Percentiles rank a stretch among this genome's conserved stretches.
These are phyloP conservation scores for Microcebus lehilahytsara DNA, from an alignment of 2,113 vertebrate species.

Conservation along the genomic window DNA sequence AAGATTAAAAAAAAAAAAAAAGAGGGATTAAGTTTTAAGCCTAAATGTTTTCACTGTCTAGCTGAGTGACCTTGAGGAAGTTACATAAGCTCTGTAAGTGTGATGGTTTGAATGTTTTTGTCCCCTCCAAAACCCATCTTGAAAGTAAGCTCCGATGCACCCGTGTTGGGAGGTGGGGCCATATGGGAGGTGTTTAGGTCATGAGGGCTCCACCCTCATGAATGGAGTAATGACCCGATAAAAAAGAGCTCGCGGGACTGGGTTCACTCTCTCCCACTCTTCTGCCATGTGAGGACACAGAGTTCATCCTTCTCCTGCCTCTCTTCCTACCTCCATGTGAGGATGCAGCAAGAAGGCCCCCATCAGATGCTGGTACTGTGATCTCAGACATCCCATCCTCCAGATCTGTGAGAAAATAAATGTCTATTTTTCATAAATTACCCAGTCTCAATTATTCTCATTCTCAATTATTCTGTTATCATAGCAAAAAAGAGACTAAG, in stretches of 20 bases:
- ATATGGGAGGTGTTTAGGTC: background rate
- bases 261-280: background rate
- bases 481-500: background rate
- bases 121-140: background rate
- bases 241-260: rapidly evolving
- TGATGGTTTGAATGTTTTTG: background rate
- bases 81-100: background rate
- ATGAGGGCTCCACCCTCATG: background rate
- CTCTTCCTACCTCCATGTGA: background rate
- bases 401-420: background rate
- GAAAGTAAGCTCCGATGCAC: background rate
- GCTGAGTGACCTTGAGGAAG: background rate
- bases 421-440: background rate
- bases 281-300: too few species aligned
- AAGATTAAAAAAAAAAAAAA: background rate
- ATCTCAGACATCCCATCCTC: background rate
- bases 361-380: background rate
- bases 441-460: background rate
- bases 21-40: background rate
- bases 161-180: background rate
- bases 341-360: too few species aligned
- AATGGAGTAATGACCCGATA: background rate
- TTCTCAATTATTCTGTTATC: background rate
- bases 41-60: background rate
- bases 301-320: background rate